phyloP scores from a whole-genome alignment of 2,113 vertebrate genomes.

The Osmerus eperlanus region DNA sequence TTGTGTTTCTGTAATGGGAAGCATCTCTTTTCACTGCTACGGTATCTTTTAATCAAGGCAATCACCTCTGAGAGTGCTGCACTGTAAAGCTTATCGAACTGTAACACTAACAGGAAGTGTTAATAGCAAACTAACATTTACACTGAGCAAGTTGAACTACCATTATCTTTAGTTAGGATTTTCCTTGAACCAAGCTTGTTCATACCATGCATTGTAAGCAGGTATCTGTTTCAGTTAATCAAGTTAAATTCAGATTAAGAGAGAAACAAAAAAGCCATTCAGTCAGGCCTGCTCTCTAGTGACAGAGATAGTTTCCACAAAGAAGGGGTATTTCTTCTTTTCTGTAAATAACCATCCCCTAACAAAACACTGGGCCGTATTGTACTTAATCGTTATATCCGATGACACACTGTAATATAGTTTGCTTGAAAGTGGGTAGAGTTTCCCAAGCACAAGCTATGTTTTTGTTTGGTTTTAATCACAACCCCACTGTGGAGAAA shows the following conservation, averaged over 20 bases:
- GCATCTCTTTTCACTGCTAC: too few species aligned
- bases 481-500: slow-evolving; percentile 27
- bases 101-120: too few species aligned
- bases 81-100: too few species aligned
- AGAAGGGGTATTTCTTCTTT: slow-evolving; percentile 44
- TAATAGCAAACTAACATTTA: too few species aligned
- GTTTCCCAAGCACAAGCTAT: slow-evolving; percentile 37
- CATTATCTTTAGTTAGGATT: too few species aligned
- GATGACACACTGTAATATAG: slow-evolving; percentile 48
- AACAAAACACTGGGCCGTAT: slow-evolving; percentile 39
- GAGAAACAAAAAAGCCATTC: slow-evolving; percentile 24
- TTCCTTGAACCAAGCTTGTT: too few species aligned
- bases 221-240: slow-evolving; percentile 10
- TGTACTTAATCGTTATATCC: slow-evolving; percentile 44
- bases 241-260: slow-evolving; percentile 13
- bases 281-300: slow-evolving; percentile 28
- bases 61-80: too few species aligned
- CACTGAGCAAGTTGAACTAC: too few species aligned
- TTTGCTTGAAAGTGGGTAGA: slow-evolving; percentile 45
- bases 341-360: slow-evolving; percentile 25
- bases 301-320: slow-evolving; percentile 14
- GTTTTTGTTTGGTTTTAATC: slow-evolving; percentile 39
- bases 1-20: too few species aligned
- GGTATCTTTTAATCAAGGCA: too few species aligned
- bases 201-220: slow-evolving; percentile 25